Percentiles rank a stretch among this genome's conserved stretches.
Conservation (phyloP, 2,797 vertebrate species). For the Arvicola amphibius region DNA sequence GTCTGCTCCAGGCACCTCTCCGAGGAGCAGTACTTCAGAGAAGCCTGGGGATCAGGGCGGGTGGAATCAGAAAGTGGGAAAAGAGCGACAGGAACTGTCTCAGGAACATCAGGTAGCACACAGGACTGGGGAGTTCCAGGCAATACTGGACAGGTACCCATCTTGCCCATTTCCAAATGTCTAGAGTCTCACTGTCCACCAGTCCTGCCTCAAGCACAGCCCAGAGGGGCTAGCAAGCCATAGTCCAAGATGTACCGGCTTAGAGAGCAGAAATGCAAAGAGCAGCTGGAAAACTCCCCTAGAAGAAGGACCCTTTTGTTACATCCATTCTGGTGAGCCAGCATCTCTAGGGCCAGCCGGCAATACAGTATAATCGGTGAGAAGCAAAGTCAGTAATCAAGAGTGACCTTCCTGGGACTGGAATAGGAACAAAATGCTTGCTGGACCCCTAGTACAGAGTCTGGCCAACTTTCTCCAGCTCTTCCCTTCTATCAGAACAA, state of each 20-base stretch:
- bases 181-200: not conserved
- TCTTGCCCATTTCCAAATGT: not conserved
- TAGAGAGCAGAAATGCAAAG: not conserved
- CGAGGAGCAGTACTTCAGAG: conserved; percentile 36
- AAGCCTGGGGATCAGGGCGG: not conserved
- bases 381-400: not conserved
- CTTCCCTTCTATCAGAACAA: not conserved
- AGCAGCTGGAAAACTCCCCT: not conserved
- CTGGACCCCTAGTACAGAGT: not conserved
- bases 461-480: not conserved
- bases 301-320: not conserved
- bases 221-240: not conserved
- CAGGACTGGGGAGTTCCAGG: not conserved
- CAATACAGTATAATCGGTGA: not conserved
- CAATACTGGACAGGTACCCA: not conserved
- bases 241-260: not conserved
- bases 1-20: not conserved
- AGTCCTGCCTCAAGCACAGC: not conserved
- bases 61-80: not conserved
- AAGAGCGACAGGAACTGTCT: not conserved
- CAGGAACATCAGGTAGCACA: not conserved
- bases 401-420: not conserved
- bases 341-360: not conserved
- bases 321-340: too few species aligned
- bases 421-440: too few species aligned